Evolutionary conservation across 1,140 invertebrate species (phyloP).

Genomic region (Eumaeus atala): DNA sequence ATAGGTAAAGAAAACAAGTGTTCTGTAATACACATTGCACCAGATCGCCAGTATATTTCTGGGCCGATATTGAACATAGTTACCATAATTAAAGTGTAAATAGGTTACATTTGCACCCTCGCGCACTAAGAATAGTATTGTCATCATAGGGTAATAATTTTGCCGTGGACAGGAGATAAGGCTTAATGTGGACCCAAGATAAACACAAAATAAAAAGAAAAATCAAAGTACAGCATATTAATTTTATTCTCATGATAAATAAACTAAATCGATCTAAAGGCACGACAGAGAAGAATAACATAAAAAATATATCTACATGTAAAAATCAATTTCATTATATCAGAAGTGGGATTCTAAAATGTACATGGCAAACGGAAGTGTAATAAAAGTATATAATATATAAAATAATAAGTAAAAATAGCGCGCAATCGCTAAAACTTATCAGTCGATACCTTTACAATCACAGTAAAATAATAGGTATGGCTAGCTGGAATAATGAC

Average conservation of each 20-base stretch:
- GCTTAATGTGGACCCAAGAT: constrained; percentile 42
- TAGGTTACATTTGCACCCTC: background rate
- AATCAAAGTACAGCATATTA: constrained; percentile 48
- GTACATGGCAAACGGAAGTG: constrained; percentile 37
- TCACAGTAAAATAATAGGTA: constrained; percentile 42
- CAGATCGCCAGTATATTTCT: too few relatives aligned
- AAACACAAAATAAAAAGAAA: constrained; percentile 41
- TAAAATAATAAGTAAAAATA: constrained; percentile 28
- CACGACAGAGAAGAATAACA: constrained; percentile 55
- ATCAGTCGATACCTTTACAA: constrained; percentile 42
- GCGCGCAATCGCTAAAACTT: constrained; percentile 32
- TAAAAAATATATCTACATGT: constrained; percentile 66
- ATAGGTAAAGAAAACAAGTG: too few relatives aligned
- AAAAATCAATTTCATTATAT: constrained; percentile 38
- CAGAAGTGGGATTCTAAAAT: constrained; percentile 55
- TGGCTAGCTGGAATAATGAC: constrained; percentile 21
- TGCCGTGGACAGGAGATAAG: constrained; percentile 18
- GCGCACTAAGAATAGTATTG: constrained; percentile 6
- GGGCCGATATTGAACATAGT: too few relatives aligned
- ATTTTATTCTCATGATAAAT: constrained; percentile 68
- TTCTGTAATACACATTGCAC: too few relatives aligned
- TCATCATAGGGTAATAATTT: constrained; percentile 9
- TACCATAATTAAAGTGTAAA: background rate
- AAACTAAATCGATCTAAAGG: constrained; percentile 63
- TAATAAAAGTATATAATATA: constrained; percentile 25